These are phyloP conservation scores for Eudemis profundana DNA, from an alignment of 2,888 invertebrate genomes.

Conservation along the genomic window DNA sequence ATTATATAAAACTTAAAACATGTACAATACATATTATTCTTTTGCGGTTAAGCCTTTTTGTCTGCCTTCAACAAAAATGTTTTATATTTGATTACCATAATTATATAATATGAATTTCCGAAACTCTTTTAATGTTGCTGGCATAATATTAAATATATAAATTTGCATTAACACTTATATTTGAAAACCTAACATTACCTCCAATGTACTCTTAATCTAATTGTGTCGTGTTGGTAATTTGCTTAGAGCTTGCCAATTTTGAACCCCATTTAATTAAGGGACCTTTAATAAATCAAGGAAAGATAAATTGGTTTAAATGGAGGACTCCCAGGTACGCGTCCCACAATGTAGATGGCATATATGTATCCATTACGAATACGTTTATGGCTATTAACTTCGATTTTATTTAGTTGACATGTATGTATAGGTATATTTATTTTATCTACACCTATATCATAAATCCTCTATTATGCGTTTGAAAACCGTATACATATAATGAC, in stretches of 20 bases:
- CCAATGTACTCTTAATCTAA: conserved; percentile 23
- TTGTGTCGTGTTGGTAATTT: conserved; percentile 48
- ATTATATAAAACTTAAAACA: too few species aligned
- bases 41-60: too few species aligned
- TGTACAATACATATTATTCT: too few species aligned
- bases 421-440: not conserved
- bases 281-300: conserved; percentile 62
- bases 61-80: too few species aligned
- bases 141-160: not conserved
- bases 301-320: conserved; percentile 72
- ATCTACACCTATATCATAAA: too few species aligned
- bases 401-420: too few species aligned
- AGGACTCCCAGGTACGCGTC: conserved; percentile 51
- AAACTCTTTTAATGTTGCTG: too few species aligned
- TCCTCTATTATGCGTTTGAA: too few species aligned
- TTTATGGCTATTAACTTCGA: not conserved
- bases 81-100: too few species aligned
- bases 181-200: conserved; percentile 4
- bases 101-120: too few species aligned
- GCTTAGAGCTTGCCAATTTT: conserved; percentile 52
- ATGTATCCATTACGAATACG: conserved; percentile 11
- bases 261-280: conserved; percentile 60
- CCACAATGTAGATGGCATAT: conserved; percentile 51
- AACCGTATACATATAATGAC: too few species aligned
- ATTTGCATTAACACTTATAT: conserved; percentile 7